phyloP scores from a whole-genome alignment of 2,888 invertebrate genomes.

The Oligia strigilis region DNA sequence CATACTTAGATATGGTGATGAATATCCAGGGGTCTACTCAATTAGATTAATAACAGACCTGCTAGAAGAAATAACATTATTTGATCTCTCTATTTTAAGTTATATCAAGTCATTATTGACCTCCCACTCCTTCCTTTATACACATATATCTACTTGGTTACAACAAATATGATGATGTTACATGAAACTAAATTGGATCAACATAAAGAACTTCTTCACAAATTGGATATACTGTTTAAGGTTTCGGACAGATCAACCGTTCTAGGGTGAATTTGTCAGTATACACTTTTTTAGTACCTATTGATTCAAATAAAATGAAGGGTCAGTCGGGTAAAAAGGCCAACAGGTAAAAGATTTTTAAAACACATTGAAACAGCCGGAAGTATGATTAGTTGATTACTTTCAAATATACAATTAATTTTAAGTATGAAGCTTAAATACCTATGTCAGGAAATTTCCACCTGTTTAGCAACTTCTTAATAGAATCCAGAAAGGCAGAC shows the following conservation, averaged over 20 bases:
- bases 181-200: constrained; percentile 40
- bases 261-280: not conserved
- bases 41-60: constrained; percentile 29
- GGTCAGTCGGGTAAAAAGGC: too few species aligned
- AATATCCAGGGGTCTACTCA: not conserved
- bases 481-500: constrained; percentile 3
- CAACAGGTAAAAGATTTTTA: not conserved
- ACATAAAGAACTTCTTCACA: constrained; percentile 29
- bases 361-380: not conserved
- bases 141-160: not conserved
- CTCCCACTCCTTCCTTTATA: constrained; percentile 25
- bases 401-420: constrained; percentile 9
- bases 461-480: not conserved
- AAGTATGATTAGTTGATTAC: constrained; percentile 7
- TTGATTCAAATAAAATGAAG: not conserved
- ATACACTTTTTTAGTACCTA: not conserved
- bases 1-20: not conserved
- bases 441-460: not conserved
- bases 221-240: constrained; percentile 36
- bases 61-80: constrained; percentile 8
- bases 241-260: constrained; percentile 4
- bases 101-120: constrained; percentile 13
- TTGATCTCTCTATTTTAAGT: constrained; percentile 28
- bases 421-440: not conserved
- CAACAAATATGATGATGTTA: constrained; percentile 17